These are phyloP conservation scores for Phthorimaea operculella DNA, from an alignment of 1,140 invertebrate species.

Conservation along the genomic window DNA sequence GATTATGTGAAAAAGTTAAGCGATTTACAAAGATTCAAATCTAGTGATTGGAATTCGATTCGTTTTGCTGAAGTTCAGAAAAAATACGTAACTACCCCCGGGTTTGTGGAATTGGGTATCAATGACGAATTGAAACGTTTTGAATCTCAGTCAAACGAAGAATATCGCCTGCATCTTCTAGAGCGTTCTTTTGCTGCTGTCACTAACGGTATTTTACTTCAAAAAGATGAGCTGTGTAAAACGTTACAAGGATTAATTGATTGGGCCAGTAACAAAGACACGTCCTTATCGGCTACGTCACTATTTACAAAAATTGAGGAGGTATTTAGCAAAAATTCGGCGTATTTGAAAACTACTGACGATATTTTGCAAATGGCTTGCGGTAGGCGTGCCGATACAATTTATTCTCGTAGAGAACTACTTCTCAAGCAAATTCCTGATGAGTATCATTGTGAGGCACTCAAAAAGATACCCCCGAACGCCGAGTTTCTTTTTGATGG, in stretches of 20 bases:
- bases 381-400: background rate
- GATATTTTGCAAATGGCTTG: background rate
- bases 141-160: background rate
- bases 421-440: background rate
- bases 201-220: background rate
- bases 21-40: background rate
- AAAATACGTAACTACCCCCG: background rate
- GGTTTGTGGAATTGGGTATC: background rate
- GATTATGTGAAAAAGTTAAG: background rate
- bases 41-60: background rate
- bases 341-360: background rate
- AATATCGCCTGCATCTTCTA: background rate
- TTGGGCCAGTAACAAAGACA: background rate
- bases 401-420: background rate
- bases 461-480: background rate
- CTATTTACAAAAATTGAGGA: background rate
- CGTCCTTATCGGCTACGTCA: background rate
- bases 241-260: background rate
- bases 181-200: background rate
- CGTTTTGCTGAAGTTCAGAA: background rate
- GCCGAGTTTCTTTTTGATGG: background rate
- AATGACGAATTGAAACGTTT: background rate
- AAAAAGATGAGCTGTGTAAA: background rate
- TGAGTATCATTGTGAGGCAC: background rate
- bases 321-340: background rate